Evolutionary conservation across 2,797 vertebrate genomes (phyloP).

Genomic region (Poecilia picta): DNA sequence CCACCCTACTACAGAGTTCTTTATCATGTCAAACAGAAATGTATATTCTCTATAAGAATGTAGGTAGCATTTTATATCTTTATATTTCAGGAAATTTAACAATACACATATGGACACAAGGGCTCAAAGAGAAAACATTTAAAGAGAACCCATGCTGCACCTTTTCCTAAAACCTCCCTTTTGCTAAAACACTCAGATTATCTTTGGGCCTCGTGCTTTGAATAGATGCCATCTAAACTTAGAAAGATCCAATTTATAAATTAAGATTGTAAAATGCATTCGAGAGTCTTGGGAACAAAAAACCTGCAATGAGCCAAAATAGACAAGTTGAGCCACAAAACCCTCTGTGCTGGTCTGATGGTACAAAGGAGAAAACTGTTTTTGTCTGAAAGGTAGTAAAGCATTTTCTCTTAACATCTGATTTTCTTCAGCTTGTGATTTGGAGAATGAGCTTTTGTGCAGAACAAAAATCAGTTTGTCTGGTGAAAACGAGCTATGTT

Average conservation of each 20-base stretch:
- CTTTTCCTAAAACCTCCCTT: background rate
- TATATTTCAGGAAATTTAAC: background rate
- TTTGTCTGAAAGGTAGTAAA: no score
- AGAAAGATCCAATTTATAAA: background rate
- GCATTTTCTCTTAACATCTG: conserved; percentile 11
- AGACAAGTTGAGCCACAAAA: background rate
- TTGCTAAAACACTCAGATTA: background rate
- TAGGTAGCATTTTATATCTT: background rate
- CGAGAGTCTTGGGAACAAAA: background rate
- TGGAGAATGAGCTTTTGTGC: background rate
- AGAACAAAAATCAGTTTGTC: background rate
- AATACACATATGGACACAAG: background rate
- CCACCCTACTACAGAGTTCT: background rate
- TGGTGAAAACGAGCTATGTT: conserved; percentile 19
- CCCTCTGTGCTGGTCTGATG: background rate
- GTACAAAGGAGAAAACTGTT: background rate
- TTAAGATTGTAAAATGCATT: background rate
- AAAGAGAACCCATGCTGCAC: background rate
- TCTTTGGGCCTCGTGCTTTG: background rate
- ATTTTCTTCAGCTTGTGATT: conserved; percentile 14
- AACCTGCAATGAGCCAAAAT: background rate
- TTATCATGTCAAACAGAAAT: background rate
- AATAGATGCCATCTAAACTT: background rate
- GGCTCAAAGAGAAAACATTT: background rate
- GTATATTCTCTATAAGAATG: background rate